Conservation (phyloP, 2,113 vertebrate species). For the Chrysochloris asiatica region DNA sequence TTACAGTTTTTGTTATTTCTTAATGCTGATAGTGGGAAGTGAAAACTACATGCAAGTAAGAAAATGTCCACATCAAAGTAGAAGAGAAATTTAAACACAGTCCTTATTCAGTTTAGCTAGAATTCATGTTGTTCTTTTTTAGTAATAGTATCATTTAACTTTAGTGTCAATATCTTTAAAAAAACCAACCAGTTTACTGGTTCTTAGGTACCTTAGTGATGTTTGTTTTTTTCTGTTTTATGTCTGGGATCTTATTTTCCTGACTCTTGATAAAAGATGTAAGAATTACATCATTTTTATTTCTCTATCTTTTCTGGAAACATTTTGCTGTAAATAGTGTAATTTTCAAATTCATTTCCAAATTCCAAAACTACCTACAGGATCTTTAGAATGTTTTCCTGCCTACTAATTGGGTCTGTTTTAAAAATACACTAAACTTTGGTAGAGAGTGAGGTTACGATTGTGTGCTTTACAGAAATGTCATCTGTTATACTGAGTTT, state of each 20-base stretch:
- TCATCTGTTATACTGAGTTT: background rate
- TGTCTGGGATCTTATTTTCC: constrained; percentile 9
- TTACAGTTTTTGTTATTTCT: constrained; percentile 35
- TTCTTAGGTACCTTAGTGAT: background rate
- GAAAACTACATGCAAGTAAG: background rate
- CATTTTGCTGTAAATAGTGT: background rate
- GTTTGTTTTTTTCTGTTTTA: background rate
- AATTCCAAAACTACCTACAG: background rate
- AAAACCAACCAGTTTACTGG: no score
- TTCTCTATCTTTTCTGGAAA: background rate
- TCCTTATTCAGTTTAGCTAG: background rate
- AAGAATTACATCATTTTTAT: background rate
- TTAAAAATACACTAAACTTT: background rate
- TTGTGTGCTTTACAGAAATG: background rate
- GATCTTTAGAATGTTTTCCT: background rate
- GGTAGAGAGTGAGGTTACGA: background rate
- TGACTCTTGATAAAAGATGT: background rate
- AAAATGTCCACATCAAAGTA: background rate
- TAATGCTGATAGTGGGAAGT: constrained; percentile 24
- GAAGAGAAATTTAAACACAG: background rate
- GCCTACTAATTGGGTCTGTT: background rate
- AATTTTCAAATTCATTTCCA: background rate
- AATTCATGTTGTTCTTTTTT: background rate
- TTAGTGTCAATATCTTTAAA: background rate
- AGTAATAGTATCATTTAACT: background rate